These are phyloP conservation scores for Arenaria interpres DNA, from an alignment of 2,113 vertebrate species.

Conservation along the genomic window DNA sequence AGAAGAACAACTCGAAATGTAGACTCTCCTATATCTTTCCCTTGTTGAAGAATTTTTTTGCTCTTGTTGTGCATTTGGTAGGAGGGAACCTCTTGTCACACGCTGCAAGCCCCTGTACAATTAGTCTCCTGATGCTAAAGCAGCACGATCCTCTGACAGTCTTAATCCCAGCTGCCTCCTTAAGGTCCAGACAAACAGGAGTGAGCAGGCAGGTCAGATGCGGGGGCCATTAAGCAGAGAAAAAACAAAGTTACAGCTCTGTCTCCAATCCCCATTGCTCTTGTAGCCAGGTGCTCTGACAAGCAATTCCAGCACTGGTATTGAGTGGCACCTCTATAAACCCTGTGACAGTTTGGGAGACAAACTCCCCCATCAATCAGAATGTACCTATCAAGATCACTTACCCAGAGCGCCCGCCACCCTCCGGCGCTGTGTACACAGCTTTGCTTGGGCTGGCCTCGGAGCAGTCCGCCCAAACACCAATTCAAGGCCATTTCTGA, in stretches of 20 bases:
- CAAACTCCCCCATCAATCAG: constrained; percentile 91
- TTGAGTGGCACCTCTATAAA: constrained; percentile 98
- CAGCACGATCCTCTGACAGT: constrained; percentile 59
- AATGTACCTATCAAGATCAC: constrained; percentile 91
- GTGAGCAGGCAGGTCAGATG: constrained; percentile 74
- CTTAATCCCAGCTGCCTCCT: constrained; percentile 65
- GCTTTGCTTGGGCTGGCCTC: constrained; percentile 37
- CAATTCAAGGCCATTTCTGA: constrained; percentile 3
- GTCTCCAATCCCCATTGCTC: constrained; percentile 76
- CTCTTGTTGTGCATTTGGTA: neutral
- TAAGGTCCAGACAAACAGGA: constrained; percentile 66
- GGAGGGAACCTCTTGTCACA: neutral
- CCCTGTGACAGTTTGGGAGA: constrained; percentile 92
- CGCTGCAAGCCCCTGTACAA: neutral
- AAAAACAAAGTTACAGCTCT: constrained; percentile 82
- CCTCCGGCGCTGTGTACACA: constrained; percentile 46
- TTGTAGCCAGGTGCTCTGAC: constrained; percentile 78
- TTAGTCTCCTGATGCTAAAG: constrained; percentile 26
- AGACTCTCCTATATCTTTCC: neutral
- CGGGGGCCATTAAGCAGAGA: constrained; percentile 73
- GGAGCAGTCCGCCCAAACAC: neutral
- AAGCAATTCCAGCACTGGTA: constrained; percentile 78
- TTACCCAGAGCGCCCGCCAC: constrained; percentile 72
- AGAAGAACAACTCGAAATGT: neutral
- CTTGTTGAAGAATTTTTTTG: neutral